These are phyloP conservation scores for Dolichomitus sp. DNA, from an alignment of 2,888 invertebrate species.

Conservation along the genomic window DNA sequence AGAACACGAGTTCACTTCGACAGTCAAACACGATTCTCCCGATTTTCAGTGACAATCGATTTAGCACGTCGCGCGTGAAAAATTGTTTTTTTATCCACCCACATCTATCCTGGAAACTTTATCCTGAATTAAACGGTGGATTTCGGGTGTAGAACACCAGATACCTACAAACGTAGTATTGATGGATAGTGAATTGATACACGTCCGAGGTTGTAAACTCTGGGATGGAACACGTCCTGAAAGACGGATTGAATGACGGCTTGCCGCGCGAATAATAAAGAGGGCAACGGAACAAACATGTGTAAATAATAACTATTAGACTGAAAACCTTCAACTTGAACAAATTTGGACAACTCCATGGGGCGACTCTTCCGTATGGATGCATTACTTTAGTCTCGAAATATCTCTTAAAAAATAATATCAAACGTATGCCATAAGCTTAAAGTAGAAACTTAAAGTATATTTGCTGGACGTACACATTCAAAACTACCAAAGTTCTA, in stretches of 20 bases:
- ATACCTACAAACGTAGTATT: constrained; percentile 22
- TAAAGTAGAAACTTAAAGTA: too few relatives aligned
- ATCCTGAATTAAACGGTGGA: constrained; percentile 44
- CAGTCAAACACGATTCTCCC: constrained; percentile 19
- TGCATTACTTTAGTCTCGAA: not conserved
- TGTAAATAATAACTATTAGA: constrained; percentile 26
- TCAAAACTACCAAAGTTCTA: too few relatives aligned
- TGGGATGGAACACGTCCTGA: constrained; percentile 24
- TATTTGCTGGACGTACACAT: too few relatives aligned
- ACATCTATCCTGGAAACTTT: not conserved
- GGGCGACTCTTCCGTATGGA: not conserved
- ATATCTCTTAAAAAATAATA: not conserved
- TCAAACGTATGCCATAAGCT: not conserved
- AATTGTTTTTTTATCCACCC: constrained; percentile 11
- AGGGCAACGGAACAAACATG: constrained; percentile 14
- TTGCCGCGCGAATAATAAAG: constrained; percentile 2
- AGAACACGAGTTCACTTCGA: constrained; percentile 3
- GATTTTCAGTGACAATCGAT: constrained; percentile 27
- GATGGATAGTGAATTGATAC: constrained; percentile 28
- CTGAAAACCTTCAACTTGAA: not conserved
- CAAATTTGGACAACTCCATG: not conserved
- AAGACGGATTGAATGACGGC: constrained; percentile 35
- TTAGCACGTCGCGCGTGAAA: not conserved
- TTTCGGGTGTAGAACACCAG: constrained; percentile 19
- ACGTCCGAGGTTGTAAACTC: constrained; percentile 17